Conservation (phyloP, 2,888 invertebrate species). For the Ceramica pisi region DNA sequence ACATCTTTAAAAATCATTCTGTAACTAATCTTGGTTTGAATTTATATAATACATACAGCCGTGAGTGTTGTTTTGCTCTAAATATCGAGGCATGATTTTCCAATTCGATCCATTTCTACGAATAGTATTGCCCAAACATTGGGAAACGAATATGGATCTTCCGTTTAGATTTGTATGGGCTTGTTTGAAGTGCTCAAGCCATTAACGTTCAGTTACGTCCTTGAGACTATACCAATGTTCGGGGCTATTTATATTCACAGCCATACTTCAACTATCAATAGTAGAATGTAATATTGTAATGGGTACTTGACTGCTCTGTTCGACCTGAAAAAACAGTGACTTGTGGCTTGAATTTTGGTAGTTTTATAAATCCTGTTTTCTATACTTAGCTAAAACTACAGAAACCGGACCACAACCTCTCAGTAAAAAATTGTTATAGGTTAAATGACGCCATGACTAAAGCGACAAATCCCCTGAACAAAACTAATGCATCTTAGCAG, state of each 20-base stretch:
- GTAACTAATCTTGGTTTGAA: constrained; percentile 16
- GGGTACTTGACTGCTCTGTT: constrained; percentile 41
- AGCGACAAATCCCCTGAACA: constrained; percentile 35
- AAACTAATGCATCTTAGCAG: constrained; percentile 32
- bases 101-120: constrained; percentile 48
- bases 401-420: constrained; percentile 8
- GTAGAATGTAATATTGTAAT: constrained; percentile 60
- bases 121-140: constrained; percentile 62
- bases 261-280: constrained; percentile 62
- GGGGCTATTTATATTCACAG: constrained; percentile 66
- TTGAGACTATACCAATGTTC: constrained; percentile 62
- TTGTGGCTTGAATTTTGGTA: constrained; percentile 3
- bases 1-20: constrained; percentile 21
- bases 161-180: constrained; percentile 62
- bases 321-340: constrained; percentile 40
- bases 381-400: neutral
- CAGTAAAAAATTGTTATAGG: constrained; percentile 1
- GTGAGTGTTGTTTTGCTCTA: constrained; percentile 33
- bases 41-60: neutral
- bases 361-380: neutral
- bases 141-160: constrained; percentile 61
- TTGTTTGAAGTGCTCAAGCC: constrained; percentile 64
- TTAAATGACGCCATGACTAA: constrained; percentile 23
- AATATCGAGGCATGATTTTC: constrained; percentile 27
- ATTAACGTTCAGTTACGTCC: constrained; percentile 66